Evolutionary conservation across 2,888 invertebrate species (phyloP).

Genomic region (Tetanocera ferruginea): DNA sequence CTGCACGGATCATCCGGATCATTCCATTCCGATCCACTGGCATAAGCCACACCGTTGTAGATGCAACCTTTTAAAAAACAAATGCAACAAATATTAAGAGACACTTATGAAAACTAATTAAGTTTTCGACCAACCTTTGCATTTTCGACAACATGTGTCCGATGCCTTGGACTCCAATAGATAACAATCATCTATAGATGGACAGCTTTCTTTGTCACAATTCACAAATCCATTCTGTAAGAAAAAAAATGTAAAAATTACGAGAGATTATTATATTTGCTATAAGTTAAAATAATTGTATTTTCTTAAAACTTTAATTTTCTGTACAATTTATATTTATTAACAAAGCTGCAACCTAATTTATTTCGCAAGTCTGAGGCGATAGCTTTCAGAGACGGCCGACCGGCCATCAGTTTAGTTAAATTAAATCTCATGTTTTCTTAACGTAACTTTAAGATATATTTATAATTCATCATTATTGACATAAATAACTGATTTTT

Average conservation of each 20-base stretch:
- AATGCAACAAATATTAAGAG: constrained; percentile 6
- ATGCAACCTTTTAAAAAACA: constrained; percentile 78
- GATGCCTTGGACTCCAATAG: constrained; percentile 77
- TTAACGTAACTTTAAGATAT: no score
- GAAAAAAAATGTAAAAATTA: no score
- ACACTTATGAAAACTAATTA: neutral
- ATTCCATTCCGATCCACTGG: constrained; percentile 86
- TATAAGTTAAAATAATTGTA: no score
- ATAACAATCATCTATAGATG: constrained; percentile 87
- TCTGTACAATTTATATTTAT: no score
- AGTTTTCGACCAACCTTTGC: constrained; percentile 76
- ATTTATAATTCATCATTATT: no score
- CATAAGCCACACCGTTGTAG: constrained; percentile 80
- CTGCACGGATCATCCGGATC: constrained; percentile 79
- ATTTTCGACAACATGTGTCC: constrained; percentile 84
- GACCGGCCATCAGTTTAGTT: no score
- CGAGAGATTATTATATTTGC: no score
- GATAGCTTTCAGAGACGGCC: no score
- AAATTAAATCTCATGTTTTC: no score
- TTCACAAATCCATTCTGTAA: constrained; percentile 90
- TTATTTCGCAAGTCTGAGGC: neutral
- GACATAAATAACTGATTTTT: no score
- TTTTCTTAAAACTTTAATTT: no score
- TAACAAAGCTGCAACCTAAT: no score
- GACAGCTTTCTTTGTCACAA: constrained; percentile 84